These are phyloP conservation scores for Thecocarcelia acutangulata DNA, from an alignment of 2,888 invertebrate species.

Conservation along the genomic window DNA sequence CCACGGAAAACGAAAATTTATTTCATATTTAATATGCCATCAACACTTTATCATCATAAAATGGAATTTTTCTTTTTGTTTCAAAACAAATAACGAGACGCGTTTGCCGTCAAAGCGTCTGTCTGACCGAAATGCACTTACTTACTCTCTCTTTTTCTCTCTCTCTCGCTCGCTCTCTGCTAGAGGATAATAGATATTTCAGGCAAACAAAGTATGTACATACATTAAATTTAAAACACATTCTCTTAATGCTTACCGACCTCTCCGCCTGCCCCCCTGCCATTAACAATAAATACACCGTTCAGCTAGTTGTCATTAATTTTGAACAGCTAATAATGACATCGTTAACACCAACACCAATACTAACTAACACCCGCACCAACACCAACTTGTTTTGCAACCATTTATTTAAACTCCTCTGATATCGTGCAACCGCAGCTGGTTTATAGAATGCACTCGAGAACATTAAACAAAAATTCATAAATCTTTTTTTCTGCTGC, in stretches of 20 bases:
- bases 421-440: not conserved
- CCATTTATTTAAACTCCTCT: not conserved
- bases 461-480: conserved; percentile 35
- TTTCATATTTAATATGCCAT: conserved; percentile 57
- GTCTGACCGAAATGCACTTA: not conserved
- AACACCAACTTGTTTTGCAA: no score
- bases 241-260: not conserved
- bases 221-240: conserved; percentile 45
- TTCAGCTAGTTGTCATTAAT: conserved; percentile 59
- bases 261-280: not conserved
- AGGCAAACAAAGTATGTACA: conserved; percentile 10
- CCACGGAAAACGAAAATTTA: conserved; percentile 40
- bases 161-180: not conserved
- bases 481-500: no score
- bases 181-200: not conserved
- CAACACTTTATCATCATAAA: conserved; percentile 65
- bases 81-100: conserved; percentile 6
- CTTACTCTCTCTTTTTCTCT: no score
- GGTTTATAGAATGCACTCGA: not conserved
- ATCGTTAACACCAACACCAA: conserved; percentile 38
- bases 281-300: not conserved
- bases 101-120: not conserved
- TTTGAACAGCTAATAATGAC: conserved; percentile 65
- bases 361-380: no score
- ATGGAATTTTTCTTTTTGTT: conserved; percentile 49